Percentiles rank a stretch among this genome's conserved stretches.
These are phyloP conservation scores for Lasiurus cinereus DNA, from an alignment of 2,113 vertebrate species.

Conservation along the genomic window DNA sequence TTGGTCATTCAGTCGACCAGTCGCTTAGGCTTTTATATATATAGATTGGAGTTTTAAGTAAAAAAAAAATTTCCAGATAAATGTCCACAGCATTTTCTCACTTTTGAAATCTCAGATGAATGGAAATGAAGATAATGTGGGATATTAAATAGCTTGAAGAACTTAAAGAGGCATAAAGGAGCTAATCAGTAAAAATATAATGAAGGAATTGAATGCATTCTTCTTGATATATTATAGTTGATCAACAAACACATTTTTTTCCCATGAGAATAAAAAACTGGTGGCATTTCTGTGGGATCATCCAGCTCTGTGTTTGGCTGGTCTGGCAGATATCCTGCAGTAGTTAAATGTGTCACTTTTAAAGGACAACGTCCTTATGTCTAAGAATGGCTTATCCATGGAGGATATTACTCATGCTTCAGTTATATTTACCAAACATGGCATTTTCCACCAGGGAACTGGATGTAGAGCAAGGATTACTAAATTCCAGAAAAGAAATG, in stretches of 20 bases:
- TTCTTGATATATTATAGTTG: neutral
- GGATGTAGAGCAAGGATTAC: neutral
- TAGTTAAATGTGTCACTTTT: constrained; percentile 22
- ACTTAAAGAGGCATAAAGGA: neutral
- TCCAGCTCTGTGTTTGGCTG: neutral
- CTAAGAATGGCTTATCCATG: constrained; percentile 12
- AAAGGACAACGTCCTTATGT: constrained; percentile 47
- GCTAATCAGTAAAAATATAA: neutral
- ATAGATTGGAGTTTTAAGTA: neutral
- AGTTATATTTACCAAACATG: constrained; percentile 67
- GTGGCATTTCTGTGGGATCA: neutral
- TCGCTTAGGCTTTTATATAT: too few species aligned
- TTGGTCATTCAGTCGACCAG: too few species aligned
- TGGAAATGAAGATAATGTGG: neutral
- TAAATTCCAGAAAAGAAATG: constrained; percentile 57
- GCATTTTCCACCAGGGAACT: constrained; percentile 56
- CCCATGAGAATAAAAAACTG: neutral
- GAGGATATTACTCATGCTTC: constrained; percentile 57
- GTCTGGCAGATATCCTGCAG: constrained; percentile 13
- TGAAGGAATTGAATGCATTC: neutral
- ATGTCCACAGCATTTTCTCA: neutral
- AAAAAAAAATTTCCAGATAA: neutral
- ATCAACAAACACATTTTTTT: neutral
- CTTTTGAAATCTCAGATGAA: constrained; percentile 17
- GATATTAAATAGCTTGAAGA: neutral